Evolutionary conservation across 2,113 vertebrate species (phyloP).

Genomic region (Drymodes brunneopygia): DNA sequence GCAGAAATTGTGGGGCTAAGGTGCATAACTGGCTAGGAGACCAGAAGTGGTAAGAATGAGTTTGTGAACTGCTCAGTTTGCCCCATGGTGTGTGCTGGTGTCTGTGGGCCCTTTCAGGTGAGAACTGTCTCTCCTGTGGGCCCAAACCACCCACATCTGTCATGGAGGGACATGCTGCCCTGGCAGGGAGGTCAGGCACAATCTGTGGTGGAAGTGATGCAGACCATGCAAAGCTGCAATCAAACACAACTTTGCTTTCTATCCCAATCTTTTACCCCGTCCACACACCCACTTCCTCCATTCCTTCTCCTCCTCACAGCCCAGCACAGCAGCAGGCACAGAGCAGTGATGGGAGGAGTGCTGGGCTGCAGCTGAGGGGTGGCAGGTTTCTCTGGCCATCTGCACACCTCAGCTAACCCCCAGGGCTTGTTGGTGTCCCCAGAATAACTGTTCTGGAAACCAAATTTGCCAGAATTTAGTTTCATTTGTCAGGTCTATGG

Average conservation of each 20-base stretch:
- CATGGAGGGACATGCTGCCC: neutral
- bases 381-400: neutral
- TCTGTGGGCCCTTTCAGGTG: neutral
- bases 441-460: neutral
- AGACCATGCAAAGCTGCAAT: neutral
- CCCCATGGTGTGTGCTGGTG: neutral
- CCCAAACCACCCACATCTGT: accelerated
- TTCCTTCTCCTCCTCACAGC: neutral
- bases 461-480: neutral
- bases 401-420: neutral
- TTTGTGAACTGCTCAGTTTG: neutral
- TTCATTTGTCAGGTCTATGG: neutral
- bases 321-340: neutral
- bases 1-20: neutral
- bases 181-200: neutral
- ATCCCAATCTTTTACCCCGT: neutral
- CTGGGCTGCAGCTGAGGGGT: neutral
- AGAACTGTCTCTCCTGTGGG: neutral
- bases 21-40: neutral
- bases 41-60: neutral
- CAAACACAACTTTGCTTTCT: neutral
- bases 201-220: neutral
- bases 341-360: neutral
- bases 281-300: neutral
- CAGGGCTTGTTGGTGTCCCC: neutral